These are phyloP conservation scores for Antigone vipio DNA, from an alignment of 2,113 vertebrate species.

Conservation along the genomic window DNA sequence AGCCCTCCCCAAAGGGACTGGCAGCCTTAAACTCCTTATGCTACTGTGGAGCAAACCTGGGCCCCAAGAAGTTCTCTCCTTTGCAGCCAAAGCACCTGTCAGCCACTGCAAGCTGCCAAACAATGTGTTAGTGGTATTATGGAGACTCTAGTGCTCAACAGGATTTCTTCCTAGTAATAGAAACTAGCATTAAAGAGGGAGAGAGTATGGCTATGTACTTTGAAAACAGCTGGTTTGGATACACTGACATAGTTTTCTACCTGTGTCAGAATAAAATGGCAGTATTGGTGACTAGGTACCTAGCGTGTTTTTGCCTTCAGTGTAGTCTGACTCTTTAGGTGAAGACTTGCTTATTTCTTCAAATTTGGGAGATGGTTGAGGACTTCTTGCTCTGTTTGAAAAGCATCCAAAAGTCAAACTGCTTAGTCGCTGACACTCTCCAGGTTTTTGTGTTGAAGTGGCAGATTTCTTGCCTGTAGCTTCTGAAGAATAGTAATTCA, in stretches of 20 bases:
- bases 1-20: background rate
- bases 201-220: background rate
- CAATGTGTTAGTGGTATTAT: background rate
- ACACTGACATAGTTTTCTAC: background rate
- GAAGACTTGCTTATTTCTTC: slow-evolving; percentile 75
- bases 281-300: slow-evolving; percentile 47
- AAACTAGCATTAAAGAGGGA: background rate
- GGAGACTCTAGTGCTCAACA: background rate
- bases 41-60: background rate
- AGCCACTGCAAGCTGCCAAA: background rate
- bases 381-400: slow-evolving; percentile 86
- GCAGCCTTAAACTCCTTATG: background rate
- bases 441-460: slow-evolving; percentile 68
- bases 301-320: slow-evolving; percentile 43
- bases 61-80: background rate
- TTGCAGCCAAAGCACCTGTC: background rate
- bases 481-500: slow-evolving; percentile 69
- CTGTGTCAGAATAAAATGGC: background rate
- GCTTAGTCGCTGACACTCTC: slow-evolving; percentile 89
- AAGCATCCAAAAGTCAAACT: slow-evolving; percentile 94
- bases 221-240: background rate
- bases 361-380: slow-evolving; percentile 79
- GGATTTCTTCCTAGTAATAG: background rate
- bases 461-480: slow-evolving; percentile 75
- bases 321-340: slow-evolving; percentile 48